Evolutionary conservation across 1,140 invertebrate genomes (phyloP).

Genomic region (Caenorhabditis brenneri): DNA sequence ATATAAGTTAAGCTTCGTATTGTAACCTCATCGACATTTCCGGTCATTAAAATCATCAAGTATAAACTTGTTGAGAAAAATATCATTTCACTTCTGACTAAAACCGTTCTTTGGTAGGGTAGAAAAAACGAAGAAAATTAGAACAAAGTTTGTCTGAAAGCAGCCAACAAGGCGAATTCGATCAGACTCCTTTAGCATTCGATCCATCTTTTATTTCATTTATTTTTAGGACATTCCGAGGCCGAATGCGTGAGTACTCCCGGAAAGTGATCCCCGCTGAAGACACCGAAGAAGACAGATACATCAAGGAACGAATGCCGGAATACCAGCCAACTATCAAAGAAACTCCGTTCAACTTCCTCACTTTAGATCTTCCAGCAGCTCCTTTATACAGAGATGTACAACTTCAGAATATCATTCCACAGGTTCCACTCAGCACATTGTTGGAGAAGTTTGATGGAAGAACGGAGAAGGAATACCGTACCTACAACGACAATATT

Average conservation of each 20-base stretch:
- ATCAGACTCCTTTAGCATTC: not conserved
- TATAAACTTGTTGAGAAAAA: too few species aligned
- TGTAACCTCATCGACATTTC: too few species aligned
- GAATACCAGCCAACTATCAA: slow-evolving; percentile 87
- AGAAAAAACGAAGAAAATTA: not conserved
- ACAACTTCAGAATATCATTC: slow-evolving; percentile 95
- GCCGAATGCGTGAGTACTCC: slow-evolving; percentile 91
- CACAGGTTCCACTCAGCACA: slow-evolving; percentile 92
- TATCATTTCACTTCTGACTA: too few species aligned
- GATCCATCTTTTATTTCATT: too few species aligned
- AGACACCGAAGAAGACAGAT: slow-evolving; percentile 82
- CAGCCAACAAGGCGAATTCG: not conserved
- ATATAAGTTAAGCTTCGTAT: too few species aligned
- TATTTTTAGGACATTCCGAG: slow-evolving; percentile 85
- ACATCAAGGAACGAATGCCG: slow-evolving; percentile 80
- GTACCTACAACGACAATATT: slow-evolving; percentile 98
- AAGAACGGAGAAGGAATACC: slow-evolving; percentile 92
- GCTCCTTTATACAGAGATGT: slow-evolving; percentile 96
- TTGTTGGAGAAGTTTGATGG: slow-evolving; percentile 95
- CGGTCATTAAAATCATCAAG: too few species aligned
- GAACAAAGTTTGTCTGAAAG: not conserved
- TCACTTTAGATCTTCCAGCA: slow-evolving; percentile 94
- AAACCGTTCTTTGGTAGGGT: too few species aligned
- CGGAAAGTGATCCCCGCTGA: slow-evolving; percentile 92
- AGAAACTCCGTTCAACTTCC: slow-evolving; percentile 89